Conservation (phyloP, 2,797 vertebrate genomes). For the Dendrocincla fuliginosa region DNA sequence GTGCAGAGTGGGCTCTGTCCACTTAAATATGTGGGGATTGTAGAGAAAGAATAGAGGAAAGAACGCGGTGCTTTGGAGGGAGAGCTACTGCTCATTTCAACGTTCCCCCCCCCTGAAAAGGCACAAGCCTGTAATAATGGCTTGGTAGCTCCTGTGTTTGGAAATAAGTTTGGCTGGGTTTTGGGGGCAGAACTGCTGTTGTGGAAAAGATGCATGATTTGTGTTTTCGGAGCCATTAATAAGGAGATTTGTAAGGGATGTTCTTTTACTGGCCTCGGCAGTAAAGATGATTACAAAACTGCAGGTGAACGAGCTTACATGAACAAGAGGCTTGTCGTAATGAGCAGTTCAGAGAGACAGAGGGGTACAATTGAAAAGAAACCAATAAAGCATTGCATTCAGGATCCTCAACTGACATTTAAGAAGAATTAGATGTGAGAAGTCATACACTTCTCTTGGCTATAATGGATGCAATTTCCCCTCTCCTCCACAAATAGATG, state of each 20-base stretch:
- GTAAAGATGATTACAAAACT: neutral
- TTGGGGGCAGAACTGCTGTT: neutral
- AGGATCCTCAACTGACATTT: neutral
- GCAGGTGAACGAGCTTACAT: neutral
- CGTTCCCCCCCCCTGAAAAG: no score
- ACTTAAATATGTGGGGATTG: neutral
- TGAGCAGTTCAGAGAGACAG: neutral
- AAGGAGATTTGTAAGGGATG: neutral
- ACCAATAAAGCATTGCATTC: neutral
- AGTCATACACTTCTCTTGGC: neutral
- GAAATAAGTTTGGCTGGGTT: neutral
- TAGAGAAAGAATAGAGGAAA: neutral
- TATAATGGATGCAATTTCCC: neutral
- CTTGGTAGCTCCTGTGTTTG: neutral
- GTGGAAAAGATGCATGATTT: neutral
- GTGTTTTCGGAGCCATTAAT: neutral
- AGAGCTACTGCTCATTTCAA: fast-evolving
- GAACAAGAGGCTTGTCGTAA: neutral
- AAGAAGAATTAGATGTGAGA: neutral
- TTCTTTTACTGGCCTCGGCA: neutral
- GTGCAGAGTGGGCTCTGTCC: neutral
- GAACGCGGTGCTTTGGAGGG: neutral
- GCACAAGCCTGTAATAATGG: neutral
- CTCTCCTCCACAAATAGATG: neutral
- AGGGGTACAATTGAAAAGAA: neutral